phyloP scores from a whole-genome alignment of 2,888 invertebrate species.

The Kuschelorhynchus macadamiae region DNA sequence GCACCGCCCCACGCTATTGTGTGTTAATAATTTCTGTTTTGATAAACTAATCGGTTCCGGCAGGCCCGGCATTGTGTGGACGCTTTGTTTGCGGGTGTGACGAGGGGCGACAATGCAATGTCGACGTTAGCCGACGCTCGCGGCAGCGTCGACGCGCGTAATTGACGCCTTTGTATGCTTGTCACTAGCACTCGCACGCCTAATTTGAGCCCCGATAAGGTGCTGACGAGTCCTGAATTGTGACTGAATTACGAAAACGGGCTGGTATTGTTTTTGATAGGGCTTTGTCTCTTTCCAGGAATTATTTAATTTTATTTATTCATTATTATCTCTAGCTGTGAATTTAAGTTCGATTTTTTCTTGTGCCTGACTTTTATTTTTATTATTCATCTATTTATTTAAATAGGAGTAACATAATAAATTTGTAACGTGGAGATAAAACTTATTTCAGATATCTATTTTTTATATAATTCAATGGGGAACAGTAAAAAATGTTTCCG shows the following conservation, averaged over 20 bases:
- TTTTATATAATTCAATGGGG: too few relatives aligned
- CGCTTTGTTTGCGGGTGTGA: constrained; percentile 53
- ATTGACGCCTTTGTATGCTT: constrained; percentile 68
- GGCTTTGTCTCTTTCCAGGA: neutral
- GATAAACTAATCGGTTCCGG: constrained; percentile 50
- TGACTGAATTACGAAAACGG: constrained; percentile 7
- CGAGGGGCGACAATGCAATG: constrained; percentile 47
- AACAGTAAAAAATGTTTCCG: too few relatives aligned
- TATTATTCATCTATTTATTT: too few relatives aligned
- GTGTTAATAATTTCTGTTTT: constrained; percentile 51
- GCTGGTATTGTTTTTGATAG: constrained; percentile 12
- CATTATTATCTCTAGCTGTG: too few relatives aligned
- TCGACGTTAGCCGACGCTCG: constrained; percentile 55
- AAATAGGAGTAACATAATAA: too few relatives aligned
- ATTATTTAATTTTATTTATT: neutral
- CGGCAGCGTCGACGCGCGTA: constrained; percentile 68
- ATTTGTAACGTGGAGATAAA: neutral
- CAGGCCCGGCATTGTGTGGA: constrained; percentile 30
- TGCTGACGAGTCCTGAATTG: constrained; percentile 47
- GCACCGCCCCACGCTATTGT: constrained; percentile 46
- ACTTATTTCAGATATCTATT: neutral
- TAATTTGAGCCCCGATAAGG: constrained; percentile 63
- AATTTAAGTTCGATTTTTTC: too few relatives aligned
- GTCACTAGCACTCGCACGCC: constrained; percentile 69
- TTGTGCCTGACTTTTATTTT: too few relatives aligned